Conservation (phyloP, 1,140 invertebrate species). For the Papilio machaon region DNA sequence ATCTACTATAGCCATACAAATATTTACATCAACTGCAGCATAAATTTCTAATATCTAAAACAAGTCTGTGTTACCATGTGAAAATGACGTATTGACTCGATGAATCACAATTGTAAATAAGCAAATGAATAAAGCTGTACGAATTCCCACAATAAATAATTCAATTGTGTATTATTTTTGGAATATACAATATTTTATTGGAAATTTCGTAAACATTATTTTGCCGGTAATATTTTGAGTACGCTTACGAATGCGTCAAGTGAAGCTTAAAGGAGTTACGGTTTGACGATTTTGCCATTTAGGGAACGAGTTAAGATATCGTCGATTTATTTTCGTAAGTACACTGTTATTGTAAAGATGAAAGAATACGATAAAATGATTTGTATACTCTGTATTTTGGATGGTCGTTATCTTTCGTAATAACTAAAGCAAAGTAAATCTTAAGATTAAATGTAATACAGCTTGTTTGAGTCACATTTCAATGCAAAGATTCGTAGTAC, state of each 20-base stretch:
- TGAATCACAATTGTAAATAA: slow-evolving; percentile 27
- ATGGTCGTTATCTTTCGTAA: background rate
- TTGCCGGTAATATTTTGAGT: slow-evolving; percentile 13
- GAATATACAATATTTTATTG: background rate
- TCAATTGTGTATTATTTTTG: background rate
- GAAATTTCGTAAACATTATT: slow-evolving; percentile 8
- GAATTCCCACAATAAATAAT: background rate
- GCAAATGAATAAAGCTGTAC: slow-evolving; percentile 1
- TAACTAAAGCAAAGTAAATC: background rate
- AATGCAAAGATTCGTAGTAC: background rate
- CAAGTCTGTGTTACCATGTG: background rate
- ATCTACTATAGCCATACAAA: background rate
- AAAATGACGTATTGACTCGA: background rate
- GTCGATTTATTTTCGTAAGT: slow-evolving; percentile 27
- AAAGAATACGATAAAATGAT: background rate
- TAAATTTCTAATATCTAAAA: background rate
- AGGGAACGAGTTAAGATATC: slow-evolving; percentile 26
- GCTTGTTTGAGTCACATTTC: background rate
- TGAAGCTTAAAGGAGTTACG: slow-evolving; percentile 37
- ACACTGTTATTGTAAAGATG: background rate
- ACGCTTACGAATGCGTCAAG: slow-evolving; percentile 21
- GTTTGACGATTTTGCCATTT: slow-evolving; percentile 36
- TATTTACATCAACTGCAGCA: background rate
- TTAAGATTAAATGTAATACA: background rate
- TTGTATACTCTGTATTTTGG: background rate